phyloP scores from a whole-genome alignment of 2,888 invertebrate species.

The Parascotia fuliginaria region DNA sequence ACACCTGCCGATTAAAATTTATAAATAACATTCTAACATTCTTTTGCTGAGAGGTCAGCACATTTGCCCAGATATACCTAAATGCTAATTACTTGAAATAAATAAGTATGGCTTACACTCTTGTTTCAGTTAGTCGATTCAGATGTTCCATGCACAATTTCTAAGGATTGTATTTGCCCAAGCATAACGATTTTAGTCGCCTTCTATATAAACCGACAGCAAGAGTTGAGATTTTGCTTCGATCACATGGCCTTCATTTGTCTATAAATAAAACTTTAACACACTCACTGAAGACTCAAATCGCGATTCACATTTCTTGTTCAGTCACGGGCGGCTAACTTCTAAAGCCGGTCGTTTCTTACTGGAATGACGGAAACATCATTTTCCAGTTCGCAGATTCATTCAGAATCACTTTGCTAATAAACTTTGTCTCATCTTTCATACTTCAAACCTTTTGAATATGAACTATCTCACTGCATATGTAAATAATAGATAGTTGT shows the following conservation, averaged over 20 bases:
- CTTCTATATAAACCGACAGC: too few species aligned
- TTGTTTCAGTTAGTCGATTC: too few species aligned
- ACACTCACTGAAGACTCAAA: neutral
- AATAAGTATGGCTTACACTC: too few species aligned
- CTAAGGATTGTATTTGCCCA: too few species aligned
- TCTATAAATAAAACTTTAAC: conserved; percentile 27
- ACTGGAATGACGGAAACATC: conserved; percentile 8
- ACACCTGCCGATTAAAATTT: conserved; percentile 1
- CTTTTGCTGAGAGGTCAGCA: conserved; percentile 14
- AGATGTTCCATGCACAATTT: too few species aligned
- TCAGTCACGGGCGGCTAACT: conserved; percentile 10
- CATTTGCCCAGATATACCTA: conserved; percentile 1
- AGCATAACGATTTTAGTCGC: too few species aligned
- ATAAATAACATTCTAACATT: conserved; percentile 12
- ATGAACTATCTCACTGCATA: too few species aligned
- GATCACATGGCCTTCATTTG: too few species aligned
- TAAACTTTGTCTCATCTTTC: neutral
- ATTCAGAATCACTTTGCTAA: neutral
- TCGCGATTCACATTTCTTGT: conserved; percentile 15
- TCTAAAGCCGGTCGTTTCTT: conserved; percentile 19
- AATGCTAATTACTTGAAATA: too few species aligned
- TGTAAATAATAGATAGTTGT: too few species aligned
- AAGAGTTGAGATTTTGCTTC: too few species aligned
- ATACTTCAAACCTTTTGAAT: neutral
- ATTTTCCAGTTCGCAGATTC: conserved; percentile 12